Percentiles rank a stretch among this genome's conserved stretches.
Conservation (phyloP, 2,113 vertebrate species). For the Vicugna pacos region DNA sequence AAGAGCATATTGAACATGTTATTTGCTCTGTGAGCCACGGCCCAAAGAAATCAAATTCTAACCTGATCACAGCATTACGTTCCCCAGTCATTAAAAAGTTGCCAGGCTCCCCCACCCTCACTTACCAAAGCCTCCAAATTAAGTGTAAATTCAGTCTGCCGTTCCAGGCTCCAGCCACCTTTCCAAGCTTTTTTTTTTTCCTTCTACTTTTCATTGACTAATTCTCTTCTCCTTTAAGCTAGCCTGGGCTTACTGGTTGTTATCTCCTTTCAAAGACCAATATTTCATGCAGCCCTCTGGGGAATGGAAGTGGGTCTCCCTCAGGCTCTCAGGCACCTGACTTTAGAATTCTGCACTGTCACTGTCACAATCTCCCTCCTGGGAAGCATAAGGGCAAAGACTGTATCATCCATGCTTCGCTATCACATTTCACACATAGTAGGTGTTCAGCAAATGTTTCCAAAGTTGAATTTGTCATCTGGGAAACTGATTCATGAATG, state of each 20-base stretch:
- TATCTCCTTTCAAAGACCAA: not conserved
- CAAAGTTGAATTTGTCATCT: not conserved
- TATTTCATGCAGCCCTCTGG: accelerated
- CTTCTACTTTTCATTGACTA: not conserved
- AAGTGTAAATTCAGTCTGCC: not conserved
- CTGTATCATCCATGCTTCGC: not conserved
- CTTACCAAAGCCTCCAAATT: not conserved
- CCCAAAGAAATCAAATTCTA: conserved; percentile 66
- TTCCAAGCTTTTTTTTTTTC: not conserved
- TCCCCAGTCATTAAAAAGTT: conserved; percentile 21
- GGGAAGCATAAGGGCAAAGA: not conserved
- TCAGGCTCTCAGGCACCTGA: not conserved
- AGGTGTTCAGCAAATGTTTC: not conserved
- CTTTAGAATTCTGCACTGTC: not conserved
- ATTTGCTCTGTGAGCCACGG: conserved; percentile 67
- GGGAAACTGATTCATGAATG: not conserved
- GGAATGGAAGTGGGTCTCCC: not conserved
- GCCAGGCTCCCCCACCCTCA: accelerated
- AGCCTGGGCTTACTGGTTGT: not conserved
- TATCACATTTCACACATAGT: not conserved
- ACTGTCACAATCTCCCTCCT: not conserved
- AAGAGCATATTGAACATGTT: conserved; percentile 65
- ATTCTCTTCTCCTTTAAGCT: not conserved
- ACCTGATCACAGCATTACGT: conserved; percentile 31
- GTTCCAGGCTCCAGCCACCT: not conserved